These are phyloP conservation scores for Pemphigus obesinymphae DNA, from an alignment of 1,140 invertebrate genomes.

Conservation along the genomic window DNA sequence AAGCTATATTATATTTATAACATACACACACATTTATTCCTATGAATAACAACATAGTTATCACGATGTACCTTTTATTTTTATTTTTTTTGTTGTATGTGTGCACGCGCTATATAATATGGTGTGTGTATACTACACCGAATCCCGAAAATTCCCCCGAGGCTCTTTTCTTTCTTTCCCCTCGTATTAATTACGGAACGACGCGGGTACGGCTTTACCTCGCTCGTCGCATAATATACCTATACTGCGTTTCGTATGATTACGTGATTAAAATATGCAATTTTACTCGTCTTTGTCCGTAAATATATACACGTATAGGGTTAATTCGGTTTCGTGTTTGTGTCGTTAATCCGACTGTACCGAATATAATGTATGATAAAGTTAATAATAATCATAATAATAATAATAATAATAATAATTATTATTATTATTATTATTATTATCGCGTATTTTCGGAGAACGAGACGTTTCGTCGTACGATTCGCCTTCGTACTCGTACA, in stretches of 20 bases:
- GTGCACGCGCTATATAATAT: neutral
- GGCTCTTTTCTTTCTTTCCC: constrained; percentile 6
- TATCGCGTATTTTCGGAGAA: too few relatives aligned
- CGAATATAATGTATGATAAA: too few relatives aligned
- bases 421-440: too few relatives aligned
- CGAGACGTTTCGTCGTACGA: too few relatives aligned
- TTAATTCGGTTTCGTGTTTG: neutral
- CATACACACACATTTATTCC: too few relatives aligned
- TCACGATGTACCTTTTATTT: neutral
- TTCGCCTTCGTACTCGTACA: too few relatives aligned
- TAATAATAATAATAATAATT: neutral
- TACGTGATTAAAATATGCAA: constrained; percentile 19
- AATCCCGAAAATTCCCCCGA: neutral
- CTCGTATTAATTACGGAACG: neutral
- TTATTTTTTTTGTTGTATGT: too few relatives aligned
- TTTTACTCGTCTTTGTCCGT: neutral
- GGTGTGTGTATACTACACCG: neutral
- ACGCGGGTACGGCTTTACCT: too few relatives aligned
- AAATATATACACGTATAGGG: neutral
- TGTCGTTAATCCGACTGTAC: neutral
- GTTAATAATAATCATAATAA: too few relatives aligned
- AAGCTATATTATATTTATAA: too few relatives aligned
- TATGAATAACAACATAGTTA: constrained; percentile 15
- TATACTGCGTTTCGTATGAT: neutral
- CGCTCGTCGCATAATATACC: neutral